Evolutionary conservation across 2,888 invertebrate genomes (phyloP), one percentile per base, ranked within the genome.

Genomic region (Troides helena): DNA sequence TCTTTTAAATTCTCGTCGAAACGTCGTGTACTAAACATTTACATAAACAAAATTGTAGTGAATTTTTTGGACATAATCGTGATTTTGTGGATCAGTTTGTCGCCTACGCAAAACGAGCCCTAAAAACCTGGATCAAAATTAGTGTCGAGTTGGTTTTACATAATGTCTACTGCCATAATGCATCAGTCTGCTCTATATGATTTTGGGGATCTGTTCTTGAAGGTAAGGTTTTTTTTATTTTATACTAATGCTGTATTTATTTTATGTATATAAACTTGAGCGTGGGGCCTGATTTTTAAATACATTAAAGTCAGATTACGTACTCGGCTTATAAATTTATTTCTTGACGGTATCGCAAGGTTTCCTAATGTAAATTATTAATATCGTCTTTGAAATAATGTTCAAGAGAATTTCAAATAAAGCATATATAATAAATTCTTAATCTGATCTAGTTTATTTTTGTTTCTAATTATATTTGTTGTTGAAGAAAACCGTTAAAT

Each of bases 141-240:
- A 90, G 90, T 90, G 90, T 78, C 84, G 83, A 86, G 78, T 84
- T 88, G 82, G 79, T 85, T 82, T 82, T 84, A 85, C 90, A 94
- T 88, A 85, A 96, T 96, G 96, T 96, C 96, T 92, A 95, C 96
- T 80, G 95, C 95, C 88, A 95, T 96, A 89, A 95, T 96, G 95
- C 94, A 95, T 90, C 94, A 94, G 91, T 94, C 94, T 90, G 94
- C 95, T 85, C 94, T 95, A 93, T 95, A 95, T 92, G 95, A 95
- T 83, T 95, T 95, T 93, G 95, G 94, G 93, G 95, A 96, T 89
- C 94, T 95, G 89, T 92, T 95, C 82, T 93, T 95, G 87, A 95
- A 95, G 95, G 95, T 95, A 94, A 90, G 88, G 14, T 7, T 61
- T 57, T 46, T 46, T 64, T 67, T 61, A 57, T 62, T 14, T 50